Conservation (phyloP, 2,888 invertebrate species). For the Eristalis intricaria region DNA sequence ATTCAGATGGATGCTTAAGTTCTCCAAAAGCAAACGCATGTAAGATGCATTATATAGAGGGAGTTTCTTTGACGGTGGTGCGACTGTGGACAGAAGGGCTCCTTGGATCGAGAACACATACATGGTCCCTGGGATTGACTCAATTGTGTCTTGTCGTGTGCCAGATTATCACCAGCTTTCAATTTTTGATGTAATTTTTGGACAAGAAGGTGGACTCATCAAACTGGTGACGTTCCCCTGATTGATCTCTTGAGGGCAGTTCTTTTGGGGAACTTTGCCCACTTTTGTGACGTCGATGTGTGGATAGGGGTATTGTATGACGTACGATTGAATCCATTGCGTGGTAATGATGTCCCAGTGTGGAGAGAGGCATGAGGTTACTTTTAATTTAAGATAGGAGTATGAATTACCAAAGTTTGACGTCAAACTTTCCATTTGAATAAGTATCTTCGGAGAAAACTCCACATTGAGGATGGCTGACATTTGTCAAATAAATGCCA, state of each 20-base stretch:
- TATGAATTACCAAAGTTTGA: too few relatives aligned
- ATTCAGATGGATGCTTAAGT: not conserved
- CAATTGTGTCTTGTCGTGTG: not conserved
- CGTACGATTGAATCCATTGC: not conserved
- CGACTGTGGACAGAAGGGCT: not conserved
- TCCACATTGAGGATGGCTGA: too few relatives aligned
- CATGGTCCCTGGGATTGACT: not conserved
- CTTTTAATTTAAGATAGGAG: too few relatives aligned
- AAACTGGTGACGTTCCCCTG: not conserved
- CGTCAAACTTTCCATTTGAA: too few relatives aligned
- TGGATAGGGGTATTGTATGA: not conserved
- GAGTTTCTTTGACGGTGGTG: not conserved
- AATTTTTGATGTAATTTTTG: not conserved
- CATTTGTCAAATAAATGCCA: too few relatives aligned
- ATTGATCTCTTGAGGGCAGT: not conserved
- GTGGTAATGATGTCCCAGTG: not conserved
- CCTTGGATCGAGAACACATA: not conserved
- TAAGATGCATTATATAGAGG: constrained; percentile 1
- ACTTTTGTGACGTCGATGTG: not conserved
- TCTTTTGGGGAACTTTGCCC: not conserved
- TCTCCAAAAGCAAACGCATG: constrained; percentile 7
- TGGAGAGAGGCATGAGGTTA: too few relatives aligned
- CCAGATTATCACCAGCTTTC: not conserved
- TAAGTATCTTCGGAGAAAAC: too few relatives aligned
- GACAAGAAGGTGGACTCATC: not conserved